These are phyloP conservation scores for Oryzias curvinotus DNA, from an alignment of 2,113 vertebrate species.

Conservation along the genomic window DNA sequence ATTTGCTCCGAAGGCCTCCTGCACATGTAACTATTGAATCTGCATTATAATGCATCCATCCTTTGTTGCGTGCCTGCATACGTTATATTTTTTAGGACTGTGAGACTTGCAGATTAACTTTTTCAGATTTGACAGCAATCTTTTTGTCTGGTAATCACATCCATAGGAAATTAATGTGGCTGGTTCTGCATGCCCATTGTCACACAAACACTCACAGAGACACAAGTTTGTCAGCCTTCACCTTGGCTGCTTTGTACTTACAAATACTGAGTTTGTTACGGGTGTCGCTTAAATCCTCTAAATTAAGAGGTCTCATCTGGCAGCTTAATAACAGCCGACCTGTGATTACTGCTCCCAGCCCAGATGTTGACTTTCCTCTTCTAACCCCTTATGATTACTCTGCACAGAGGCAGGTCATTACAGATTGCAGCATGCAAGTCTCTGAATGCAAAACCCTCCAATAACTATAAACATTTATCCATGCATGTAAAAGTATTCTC, in stretches of 20 bases:
- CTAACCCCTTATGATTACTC: constrained; percentile 68
- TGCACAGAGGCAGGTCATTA: constrained; percentile 41
- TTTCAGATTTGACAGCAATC: constrained; percentile 5
- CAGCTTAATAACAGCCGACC: constrained; percentile 69
- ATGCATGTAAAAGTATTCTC: too few relatives aligned
- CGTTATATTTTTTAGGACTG: neutral
- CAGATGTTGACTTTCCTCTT: constrained; percentile 75
- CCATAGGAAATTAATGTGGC: constrained; percentile 32
- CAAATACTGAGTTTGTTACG: constrained; percentile 36
- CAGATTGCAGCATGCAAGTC: constrained; percentile 24
- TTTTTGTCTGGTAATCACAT: constrained; percentile 4
- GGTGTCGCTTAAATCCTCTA: constrained; percentile 55
- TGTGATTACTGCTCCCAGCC: constrained; percentile 70
- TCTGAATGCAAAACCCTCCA: constrained; percentile 14
- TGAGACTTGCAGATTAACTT: constrained; percentile 6
- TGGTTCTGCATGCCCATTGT: constrained; percentile 1
- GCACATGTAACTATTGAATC: too few relatives aligned
- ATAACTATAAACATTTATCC: constrained; percentile 1
- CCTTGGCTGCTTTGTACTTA: constrained; percentile 47
- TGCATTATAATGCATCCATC: too few relatives aligned
- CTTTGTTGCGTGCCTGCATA: neutral
- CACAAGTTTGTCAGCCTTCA: constrained; percentile 15
- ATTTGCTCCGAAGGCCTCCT: too few relatives aligned
- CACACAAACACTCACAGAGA: neutral
- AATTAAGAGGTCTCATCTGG: constrained; percentile 44